Percentiles rank a stretch among this genome's conserved stretches.
phyloP scores from a whole-genome alignment of 2,797 vertebrate species.

The Pangasius krempfi region DNA sequence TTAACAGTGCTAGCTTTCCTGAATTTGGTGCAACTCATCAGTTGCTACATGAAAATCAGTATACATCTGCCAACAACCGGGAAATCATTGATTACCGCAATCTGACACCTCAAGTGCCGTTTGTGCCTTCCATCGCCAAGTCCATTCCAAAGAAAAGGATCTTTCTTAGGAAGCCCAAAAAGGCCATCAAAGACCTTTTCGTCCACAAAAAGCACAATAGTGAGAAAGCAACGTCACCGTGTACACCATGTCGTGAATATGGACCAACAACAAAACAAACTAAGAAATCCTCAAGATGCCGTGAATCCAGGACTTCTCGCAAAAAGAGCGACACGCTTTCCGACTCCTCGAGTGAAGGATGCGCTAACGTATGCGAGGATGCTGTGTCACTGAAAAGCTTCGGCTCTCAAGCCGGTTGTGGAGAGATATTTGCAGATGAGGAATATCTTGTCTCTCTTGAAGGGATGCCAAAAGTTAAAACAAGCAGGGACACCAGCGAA shows the following conservation, averaged over 20 bases:
- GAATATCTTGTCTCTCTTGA: constrained; percentile 73
- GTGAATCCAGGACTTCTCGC: constrained; percentile 67
- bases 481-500: constrained; percentile 54
- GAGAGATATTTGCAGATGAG: constrained; percentile 86
- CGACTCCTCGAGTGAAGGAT: constrained; percentile 76
- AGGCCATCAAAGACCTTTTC: constrained; percentile 80
- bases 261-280: constrained; percentile 50
- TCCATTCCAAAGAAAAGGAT: constrained; percentile 83
- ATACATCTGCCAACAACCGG: constrained; percentile 62
- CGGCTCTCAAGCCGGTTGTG: constrained; percentile 85
- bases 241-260: constrained; percentile 38
- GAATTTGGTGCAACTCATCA: constrained; percentile 66
- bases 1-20: constrained; percentile 78
- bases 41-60: constrained; percentile 64
- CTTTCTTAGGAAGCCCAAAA: constrained; percentile 81
- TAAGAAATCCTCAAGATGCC: constrained; percentile 62
- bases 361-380: constrained; percentile 78
- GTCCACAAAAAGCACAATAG: constrained; percentile 76
- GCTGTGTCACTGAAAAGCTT: constrained; percentile 84
- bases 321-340: constrained; percentile 75
- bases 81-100: constrained; percentile 83
- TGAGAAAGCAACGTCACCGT: constrained; percentile 60
- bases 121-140: constrained; percentile 84
- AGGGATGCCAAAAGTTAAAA: constrained; percentile 63
- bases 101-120: constrained; percentile 84